Conservation (phyloP, 2,113 vertebrate genomes). For the Perca fluviatilis region DNA sequence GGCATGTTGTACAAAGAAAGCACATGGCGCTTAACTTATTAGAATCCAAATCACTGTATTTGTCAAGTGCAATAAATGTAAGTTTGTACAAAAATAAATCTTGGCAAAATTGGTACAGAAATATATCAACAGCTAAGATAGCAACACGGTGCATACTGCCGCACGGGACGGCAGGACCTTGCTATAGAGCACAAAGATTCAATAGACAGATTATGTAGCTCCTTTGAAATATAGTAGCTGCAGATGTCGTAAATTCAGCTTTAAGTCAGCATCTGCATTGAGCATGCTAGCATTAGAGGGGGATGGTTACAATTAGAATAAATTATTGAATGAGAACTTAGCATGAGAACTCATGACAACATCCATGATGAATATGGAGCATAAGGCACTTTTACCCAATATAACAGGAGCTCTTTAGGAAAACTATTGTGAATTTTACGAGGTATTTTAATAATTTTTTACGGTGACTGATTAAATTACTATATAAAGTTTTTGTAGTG, state of each 20-base stretch:
- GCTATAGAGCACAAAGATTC: slow-evolving; percentile 17
- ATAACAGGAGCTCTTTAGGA: too few species aligned
- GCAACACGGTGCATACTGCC: not conserved
- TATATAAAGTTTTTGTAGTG: not conserved
- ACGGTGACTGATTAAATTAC: too few species aligned
- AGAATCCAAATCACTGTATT: slow-evolving; percentile 48
- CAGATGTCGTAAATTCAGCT: not conserved
- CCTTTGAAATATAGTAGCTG: slow-evolving; percentile 26
- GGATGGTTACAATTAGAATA: slow-evolving; percentile 21
- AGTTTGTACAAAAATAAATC: slow-evolving; percentile 7
- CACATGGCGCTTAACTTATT: slow-evolving; percentile 49
- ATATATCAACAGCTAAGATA: slow-evolving; percentile 23
- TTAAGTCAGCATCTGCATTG: slow-evolving; percentile 23
- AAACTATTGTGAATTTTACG: too few species aligned
- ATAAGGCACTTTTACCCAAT: not conserved
- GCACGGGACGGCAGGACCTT: slow-evolving; percentile 9
- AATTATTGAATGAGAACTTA: slow-evolving; percentile 22
- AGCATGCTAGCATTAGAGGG: slow-evolving; percentile 11
- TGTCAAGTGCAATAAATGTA: slow-evolving; percentile 49
- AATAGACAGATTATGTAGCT: slow-evolving; percentile 51
- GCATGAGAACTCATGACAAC: not conserved
- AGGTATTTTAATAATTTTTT: too few species aligned
- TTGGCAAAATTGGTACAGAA: slow-evolving; percentile 7
- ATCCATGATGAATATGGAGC: slow-evolving; percentile 3
- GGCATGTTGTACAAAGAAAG: slow-evolving; percentile 41